Evolutionary conservation across 2,888 invertebrate genomes (phyloP), one percentile per base, ranked within the genome.

Genomic region (Alsophila aescularia): DNA sequence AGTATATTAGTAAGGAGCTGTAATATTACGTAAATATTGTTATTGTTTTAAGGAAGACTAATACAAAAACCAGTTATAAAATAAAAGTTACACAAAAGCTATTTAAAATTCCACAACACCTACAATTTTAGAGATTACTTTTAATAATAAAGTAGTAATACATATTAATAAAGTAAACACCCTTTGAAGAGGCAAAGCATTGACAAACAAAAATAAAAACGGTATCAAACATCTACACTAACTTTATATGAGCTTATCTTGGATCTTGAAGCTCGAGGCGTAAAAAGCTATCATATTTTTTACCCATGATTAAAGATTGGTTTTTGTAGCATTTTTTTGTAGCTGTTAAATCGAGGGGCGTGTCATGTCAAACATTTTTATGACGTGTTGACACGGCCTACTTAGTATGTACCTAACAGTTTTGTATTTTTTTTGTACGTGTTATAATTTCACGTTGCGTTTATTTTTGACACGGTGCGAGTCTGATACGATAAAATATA

Each of bases 301-400:
- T 64, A 60, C 64, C 43, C 62, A 59, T 58, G 57, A 58, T 64
- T 60, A 58, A 53, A 66, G 61, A 63, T 56, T 62, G 56, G 62
- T 61, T 65, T 69, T 69, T 58, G 53, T 47, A 29, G 27, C 13
- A 45, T 62, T 74, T n/a, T 75, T 75, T 73, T 72, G 60, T 61
- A 32, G 52, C 43, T 51, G 59, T 65, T 68, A 62, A 73, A 71
- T 69, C 44, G 66, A 66, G 64, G 67, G 71, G 70, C 73, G 72
- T 72, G 69, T 50, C 58, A 29, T 59, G 66, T 67, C 64, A 58
- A 65, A 41, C 59, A 36, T 62, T 70, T 70, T 70, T 64, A 62
- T 43, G 58, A 60, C 51, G 54, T 58, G 69, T 72, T 75, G 75
- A 74, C 73, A 68, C 47, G 67, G 44, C 43, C 56, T 58, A 55